Evolutionary conservation across 1,140 invertebrate species (phyloP), one percentile per base, ranked within the genome.

Genomic region (Heliconius himera): DNA sequence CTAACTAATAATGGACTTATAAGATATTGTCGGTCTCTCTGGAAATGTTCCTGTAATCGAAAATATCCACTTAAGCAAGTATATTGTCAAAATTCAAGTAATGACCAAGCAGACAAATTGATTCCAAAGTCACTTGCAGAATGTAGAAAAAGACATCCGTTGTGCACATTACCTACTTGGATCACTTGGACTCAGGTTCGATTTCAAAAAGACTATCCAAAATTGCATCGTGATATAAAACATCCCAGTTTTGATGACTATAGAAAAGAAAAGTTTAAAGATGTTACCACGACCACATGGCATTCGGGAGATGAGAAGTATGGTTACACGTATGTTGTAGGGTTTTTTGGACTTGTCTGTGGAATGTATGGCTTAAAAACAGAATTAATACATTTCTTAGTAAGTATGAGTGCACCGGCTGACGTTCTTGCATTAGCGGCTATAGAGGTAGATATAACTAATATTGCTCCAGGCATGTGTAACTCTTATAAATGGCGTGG

Each of bases 401-500:
- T 77, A 9, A 90, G 56, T 26, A 93, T 94, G 92, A 75, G 76
- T 2, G 86, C 92, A 16, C 75, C 92, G 1, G 89, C 89, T 22
- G 93, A 94, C 75, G 91, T 93, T 20, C 56, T 92, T 1, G 93
- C 93, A 4, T 41, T 93, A 60, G 90, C 92, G 29, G 76, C 84
- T 2, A 88, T 92, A 41, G 93, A 94, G 82, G 82, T 94, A 4
- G 90, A 93, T 54, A 76, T 94, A 54, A 84, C 82, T 3, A 89
- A 84, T 78, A 85, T 93, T 41, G 73, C 81, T 16, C 83, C 88
- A 22, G 93, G 93, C 8, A 74, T 76, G 6, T 97, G 95, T 84
- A 91, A 96, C 60, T 96, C 96, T 3, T 96, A 97, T 83, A 98
- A 98, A 89, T 98, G 98, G 98, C 95, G 97, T 90, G 97, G 97